Conservation (phyloP, 2,888 invertebrate genomes). For the Spilosoma lubricipeda region DNA sequence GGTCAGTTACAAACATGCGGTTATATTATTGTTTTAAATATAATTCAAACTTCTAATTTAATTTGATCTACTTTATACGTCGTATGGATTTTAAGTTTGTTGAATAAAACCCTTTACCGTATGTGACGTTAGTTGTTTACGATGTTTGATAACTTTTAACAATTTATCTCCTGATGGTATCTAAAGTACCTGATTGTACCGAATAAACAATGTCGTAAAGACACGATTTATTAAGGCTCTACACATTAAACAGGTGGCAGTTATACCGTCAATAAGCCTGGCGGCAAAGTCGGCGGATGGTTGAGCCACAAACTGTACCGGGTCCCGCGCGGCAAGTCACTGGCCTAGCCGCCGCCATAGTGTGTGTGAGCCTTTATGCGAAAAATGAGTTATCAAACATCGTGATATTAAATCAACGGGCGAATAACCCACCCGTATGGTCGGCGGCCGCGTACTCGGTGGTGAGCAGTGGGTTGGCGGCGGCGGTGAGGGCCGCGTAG, state of each 20-base stretch:
- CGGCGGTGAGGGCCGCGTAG: constrained; percentile 93
- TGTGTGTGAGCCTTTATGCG: too few species aligned
- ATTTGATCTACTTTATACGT: constrained; percentile 50
- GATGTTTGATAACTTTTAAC: constrained; percentile 63
- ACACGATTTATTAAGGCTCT: neutral
- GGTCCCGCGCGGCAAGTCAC: too few species aligned
- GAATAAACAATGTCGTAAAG: neutral
- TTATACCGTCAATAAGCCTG: too few species aligned
- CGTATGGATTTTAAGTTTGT: constrained; percentile 53
- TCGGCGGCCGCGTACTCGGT: constrained; percentile 93
- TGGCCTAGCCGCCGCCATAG: too few species aligned
- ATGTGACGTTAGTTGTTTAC: constrained; percentile 71
- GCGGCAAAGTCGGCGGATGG: too few species aligned
- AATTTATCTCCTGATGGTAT: neutral
- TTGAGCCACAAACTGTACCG: too few species aligned
- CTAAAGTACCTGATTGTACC: neutral
- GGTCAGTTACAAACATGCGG: constrained; percentile 64
- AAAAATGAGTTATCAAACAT: constrained; percentile 61
- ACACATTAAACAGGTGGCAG: too few species aligned
- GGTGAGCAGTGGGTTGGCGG: constrained; percentile 92
- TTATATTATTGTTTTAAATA: constrained; percentile 58
- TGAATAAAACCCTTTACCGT: constrained; percentile 73
- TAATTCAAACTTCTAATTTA: constrained; percentile 41
- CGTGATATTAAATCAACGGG: constrained; percentile 74
- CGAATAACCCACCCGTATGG: constrained; percentile 96